Conservation (phyloP, 2,888 invertebrate species). For the Drosophila paracracens region DNA sequence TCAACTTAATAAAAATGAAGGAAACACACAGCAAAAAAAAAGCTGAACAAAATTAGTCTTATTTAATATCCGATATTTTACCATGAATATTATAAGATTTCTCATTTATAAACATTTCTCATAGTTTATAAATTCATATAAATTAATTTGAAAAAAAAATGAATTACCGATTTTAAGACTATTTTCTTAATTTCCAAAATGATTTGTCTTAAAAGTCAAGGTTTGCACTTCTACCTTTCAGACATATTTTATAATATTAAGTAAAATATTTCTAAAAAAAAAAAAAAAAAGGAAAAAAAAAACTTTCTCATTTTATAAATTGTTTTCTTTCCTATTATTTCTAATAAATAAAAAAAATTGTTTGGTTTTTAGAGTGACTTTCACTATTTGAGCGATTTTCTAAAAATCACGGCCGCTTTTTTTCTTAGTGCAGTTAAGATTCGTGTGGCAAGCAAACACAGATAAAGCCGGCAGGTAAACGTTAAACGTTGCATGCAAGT, state of each 20-base stretch:
- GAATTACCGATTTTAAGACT: neutral
- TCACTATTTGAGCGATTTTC: neutral
- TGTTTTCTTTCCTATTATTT: no score
- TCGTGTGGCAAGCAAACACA: constrained; percentile 6
- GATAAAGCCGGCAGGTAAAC: constrained; percentile 7
- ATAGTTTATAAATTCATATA: neutral
- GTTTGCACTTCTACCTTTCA: no score
- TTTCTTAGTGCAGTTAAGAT: neutral
- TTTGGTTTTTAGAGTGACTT: no score
- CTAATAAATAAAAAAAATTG: no score
- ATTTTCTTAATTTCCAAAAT: neutral
- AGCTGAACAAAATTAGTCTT: neutral
- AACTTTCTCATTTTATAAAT: no score
- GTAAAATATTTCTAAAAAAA: neutral
- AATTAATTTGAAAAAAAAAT: neutral
- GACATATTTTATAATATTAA: neutral
- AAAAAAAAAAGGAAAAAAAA: no score
- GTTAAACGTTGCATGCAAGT: constrained; percentile 5
- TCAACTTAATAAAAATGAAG: constrained; percentile 76
- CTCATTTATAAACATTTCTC: neutral
- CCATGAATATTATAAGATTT: neutral
- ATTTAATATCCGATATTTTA: neutral
- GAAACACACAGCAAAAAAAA: constrained; percentile 33
- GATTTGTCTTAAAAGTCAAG: neutral
- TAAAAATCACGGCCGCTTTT: no score